phyloP scores from a whole-genome alignment of 2,888 invertebrate genomes.

The Biston stratarius region DNA sequence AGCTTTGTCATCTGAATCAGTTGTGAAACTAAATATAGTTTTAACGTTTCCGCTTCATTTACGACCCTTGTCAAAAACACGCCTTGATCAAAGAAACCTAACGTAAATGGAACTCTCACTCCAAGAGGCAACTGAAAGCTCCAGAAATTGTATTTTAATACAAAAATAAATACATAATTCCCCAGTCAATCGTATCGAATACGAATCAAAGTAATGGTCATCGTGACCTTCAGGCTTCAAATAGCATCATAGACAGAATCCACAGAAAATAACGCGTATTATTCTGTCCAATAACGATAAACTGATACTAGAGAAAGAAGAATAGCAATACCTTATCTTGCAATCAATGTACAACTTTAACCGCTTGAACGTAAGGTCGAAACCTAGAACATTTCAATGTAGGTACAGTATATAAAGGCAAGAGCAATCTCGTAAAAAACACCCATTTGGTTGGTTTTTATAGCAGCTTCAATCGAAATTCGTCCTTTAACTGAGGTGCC shows the following conservation, averaged over 20 bases:
- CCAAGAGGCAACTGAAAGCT: not conserved
- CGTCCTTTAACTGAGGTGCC: conserved; percentile 34
- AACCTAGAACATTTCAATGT: conserved; percentile 41
- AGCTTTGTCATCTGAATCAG: too few relatives aligned
- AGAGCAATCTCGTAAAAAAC: conserved; percentile 61
- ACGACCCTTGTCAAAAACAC: conserved; percentile 6
- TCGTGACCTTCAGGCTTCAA: conserved; percentile 23
- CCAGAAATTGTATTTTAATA: not conserved
- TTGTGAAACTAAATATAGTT: not conserved
- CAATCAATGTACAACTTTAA: conserved; percentile 48
- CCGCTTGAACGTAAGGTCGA: conserved; percentile 44
- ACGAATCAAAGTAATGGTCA: conserved; percentile 29
- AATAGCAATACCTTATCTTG: conserved; percentile 49
- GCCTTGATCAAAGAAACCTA: not conserved
- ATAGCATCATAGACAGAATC: conserved; percentile 21
- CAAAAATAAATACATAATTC: not conserved
- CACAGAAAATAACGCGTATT: conserved; percentile 52
- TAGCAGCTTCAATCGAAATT: conserved; percentile 45
- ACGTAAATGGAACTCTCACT: not conserved
- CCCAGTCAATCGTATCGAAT: conserved; percentile 12
- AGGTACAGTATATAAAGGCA: conserved; percentile 44
- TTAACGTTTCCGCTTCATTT: conserved; percentile 5
- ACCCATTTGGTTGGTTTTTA: conserved; percentile 46
- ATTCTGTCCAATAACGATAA: conserved; percentile 66
- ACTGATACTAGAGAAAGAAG: conserved; percentile 57